These are phyloP conservation scores for Steromphala cineraria DNA, from an alignment of 2,888 invertebrate genomes.

Conservation along the genomic window DNA sequence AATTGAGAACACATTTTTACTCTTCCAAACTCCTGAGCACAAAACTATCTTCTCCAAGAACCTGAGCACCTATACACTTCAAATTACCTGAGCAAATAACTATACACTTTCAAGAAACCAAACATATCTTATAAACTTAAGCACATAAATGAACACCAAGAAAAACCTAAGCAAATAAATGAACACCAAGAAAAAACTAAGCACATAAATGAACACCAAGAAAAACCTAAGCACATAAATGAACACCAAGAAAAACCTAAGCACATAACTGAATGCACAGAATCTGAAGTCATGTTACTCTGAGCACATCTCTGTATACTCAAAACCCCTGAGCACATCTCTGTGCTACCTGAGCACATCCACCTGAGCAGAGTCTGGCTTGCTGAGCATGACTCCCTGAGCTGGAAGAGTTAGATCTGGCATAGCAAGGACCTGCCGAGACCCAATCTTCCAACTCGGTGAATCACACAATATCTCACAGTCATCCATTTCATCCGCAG, in stretches of 20 bases:
- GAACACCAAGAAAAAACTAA: too few relatives aligned
- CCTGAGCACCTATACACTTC: background rate
- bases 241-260: too few relatives aligned
- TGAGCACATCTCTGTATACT: background rate
- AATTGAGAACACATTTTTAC: background rate
- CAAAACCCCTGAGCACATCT: constrained; percentile 8
- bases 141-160: too few relatives aligned
- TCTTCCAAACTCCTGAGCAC: background rate
- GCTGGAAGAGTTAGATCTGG: constrained; percentile 88
- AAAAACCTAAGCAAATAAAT: too few relatives aligned
- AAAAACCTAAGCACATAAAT: too few relatives aligned
- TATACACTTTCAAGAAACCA: too few relatives aligned
- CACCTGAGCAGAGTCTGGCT: constrained; percentile 25
- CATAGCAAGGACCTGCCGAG: constrained; percentile 78
- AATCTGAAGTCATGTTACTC: too few relatives aligned
- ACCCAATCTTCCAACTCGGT: constrained; percentile 82
- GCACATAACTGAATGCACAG: too few relatives aligned
- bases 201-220: too few relatives aligned
- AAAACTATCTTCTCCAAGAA: background rate
- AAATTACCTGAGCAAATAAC: background rate
- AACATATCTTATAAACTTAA: too few relatives aligned
- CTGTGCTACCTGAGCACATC: background rate
- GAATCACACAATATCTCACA: background rate
- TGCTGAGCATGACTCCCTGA: constrained; percentile 75
- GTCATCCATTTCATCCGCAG: too few relatives aligned